A percentile compares a stretch with the other conserved stretches of the same genome.
These are phyloP conservation scores for Euwallacea fornicatus DNA, from an alignment of 1,140 invertebrate species.

Conservation along the genomic window DNA sequence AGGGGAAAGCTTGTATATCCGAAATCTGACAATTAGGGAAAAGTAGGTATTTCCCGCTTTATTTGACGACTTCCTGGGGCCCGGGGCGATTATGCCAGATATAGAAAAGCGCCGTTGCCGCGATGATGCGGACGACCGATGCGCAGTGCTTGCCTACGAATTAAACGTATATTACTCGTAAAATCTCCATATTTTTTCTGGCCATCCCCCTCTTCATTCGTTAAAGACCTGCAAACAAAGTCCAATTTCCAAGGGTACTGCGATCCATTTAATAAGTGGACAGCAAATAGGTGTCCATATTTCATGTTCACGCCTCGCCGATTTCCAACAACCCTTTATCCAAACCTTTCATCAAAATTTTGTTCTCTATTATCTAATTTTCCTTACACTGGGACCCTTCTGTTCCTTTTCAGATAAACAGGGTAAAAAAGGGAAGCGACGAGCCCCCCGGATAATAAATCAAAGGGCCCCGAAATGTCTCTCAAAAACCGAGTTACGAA, in stretches of 20 bases:
- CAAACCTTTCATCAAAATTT: constrained; percentile 15
- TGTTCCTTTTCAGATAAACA: constrained; percentile 19
- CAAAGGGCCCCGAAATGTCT: constrained; percentile 18
- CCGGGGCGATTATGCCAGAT: constrained; percentile 22
- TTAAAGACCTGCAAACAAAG: no score
- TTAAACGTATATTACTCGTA: no score
- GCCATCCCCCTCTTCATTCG: no score
- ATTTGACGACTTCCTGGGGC: constrained; percentile 25
- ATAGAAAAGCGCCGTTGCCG: neutral
- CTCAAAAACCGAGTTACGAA: constrained; percentile 19
- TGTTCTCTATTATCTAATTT: constrained; percentile 23
- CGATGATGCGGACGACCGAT: neutral
- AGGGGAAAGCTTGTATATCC: constrained; percentile 23
- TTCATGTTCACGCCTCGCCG: neutral
- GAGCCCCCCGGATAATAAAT: constrained; percentile 20
- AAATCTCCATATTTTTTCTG: no score
- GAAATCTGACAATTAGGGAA: constrained; percentile 35
- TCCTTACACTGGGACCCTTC: constrained; percentile 15
- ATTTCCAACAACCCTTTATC: constrained; percentile 14
- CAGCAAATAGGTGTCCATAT: neutral
- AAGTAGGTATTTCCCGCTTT: constrained; percentile 34
- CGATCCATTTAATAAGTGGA: no score
- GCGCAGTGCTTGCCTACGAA: no score
- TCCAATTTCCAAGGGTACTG: no score
- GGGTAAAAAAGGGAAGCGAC: constrained; percentile 17